These are phyloP conservation scores for Camptogramma bilineatum DNA, from an alignment of 2,888 invertebrate genomes.

Conservation along the genomic window DNA sequence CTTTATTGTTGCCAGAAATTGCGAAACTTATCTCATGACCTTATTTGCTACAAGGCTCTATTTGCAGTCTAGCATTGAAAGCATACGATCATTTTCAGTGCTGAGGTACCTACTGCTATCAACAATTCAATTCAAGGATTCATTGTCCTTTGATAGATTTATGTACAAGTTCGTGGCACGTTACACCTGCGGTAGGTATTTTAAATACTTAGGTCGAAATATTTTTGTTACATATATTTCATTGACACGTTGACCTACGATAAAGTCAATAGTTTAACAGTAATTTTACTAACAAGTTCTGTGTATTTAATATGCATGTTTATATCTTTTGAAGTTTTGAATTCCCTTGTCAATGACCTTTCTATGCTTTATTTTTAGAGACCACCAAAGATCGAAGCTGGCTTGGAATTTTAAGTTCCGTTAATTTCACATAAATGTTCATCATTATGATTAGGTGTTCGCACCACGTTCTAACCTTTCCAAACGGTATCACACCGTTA, in stretches of 20 bases:
- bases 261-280: background rate
- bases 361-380: background rate
- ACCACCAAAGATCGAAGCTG: background rate
- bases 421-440: background rate
- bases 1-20: conserved; percentile 8
- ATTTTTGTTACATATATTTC: background rate
- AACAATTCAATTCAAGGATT: background rate
- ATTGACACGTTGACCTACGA: background rate
- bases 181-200: background rate
- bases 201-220: background rate
- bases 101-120: background rate
- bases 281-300: background rate
- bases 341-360: background rate
- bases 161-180: background rate
- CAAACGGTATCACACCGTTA: conserved; percentile 17
- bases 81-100: background rate
- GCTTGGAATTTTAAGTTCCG: background rate
- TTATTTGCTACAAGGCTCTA: background rate
- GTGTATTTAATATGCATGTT: background rate
- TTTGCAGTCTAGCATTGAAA: background rate
- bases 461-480: background rate
- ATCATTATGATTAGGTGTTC: background rate
- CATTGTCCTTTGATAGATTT: background rate
- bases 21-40: conserved; percentile 2
- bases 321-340: background rate